Percentiles rank a stretch among this genome's conserved stretches.
Conservation (phyloP, 2,113 vertebrate species). For the Melozone crissalis region DNA sequence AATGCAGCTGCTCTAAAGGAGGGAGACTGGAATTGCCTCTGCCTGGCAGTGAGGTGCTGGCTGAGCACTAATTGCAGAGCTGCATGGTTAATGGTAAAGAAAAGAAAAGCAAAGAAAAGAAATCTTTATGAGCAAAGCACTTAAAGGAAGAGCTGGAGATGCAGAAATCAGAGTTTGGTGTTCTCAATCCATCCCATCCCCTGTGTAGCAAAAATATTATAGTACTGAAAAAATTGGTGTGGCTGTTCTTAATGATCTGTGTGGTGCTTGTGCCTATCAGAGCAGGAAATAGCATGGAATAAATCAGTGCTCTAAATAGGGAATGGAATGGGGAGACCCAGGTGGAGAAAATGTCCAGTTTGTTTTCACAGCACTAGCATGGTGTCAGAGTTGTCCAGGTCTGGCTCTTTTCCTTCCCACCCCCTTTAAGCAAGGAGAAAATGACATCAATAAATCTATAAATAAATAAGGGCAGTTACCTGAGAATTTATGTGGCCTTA, state of each 20-base stretch:
- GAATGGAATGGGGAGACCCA: not conserved
- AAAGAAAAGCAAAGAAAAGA: not conserved
- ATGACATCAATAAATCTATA: not conserved
- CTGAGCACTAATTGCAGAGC: not conserved
- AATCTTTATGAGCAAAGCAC: not conserved
- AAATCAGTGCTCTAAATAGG: not conserved
- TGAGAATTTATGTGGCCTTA: not conserved
- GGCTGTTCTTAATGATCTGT: not conserved
- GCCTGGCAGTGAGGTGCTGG: not conserved
- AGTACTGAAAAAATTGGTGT: not conserved
- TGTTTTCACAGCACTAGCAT: not conserved
- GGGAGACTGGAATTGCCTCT: not conserved
- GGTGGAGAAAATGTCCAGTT: not conserved
- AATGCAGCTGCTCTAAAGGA: not conserved
- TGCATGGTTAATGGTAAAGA: not conserved
- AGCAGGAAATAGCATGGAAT: not conserved
- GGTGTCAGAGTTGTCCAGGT: not conserved
- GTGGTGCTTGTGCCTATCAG: not conserved
- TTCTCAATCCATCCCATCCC: not conserved
- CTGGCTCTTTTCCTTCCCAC: not conserved
- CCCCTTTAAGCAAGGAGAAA: not conserved
- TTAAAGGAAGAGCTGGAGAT: not conserved
- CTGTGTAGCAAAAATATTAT: accelerated
- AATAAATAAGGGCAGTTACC: not conserved
- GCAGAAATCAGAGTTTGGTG: not conserved